Evolutionary conservation across 2,888 invertebrate genomes (phyloP), one percentile per base, ranked within the genome.

Genomic region (Petrolisthes cinctipes): DNA sequence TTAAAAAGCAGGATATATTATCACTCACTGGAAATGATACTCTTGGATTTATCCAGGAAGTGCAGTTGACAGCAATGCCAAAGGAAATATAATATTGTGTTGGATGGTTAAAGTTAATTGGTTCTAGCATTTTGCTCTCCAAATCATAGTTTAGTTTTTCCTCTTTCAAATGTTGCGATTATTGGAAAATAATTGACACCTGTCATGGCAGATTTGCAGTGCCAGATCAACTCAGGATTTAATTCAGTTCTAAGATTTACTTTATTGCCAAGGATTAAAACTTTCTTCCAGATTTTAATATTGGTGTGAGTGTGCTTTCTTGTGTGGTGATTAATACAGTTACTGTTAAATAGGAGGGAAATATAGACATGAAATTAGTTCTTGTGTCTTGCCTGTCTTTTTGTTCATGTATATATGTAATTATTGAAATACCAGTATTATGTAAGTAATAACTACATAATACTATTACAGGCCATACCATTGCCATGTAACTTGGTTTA

Each of bases 401-500:
- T 5, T 61, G 80, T 80, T 80, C 37, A 4, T 20, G 61, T 80
- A 56, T n/a, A 66, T n/a, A 80, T 57, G 61, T 61, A 61, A 61
- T 17, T 80, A 20, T 23, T 61, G 80, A 80, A 61, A 37, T 56
- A 57, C 57, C 20, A 61, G 80, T 61, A 11, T 73, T 14, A 78
- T 17, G 23, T 61, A 80, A 80, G 23, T 20, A 73, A 73, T 9
- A 80, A 54, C 54, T 75, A 83, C 20, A 53, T 75, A 54, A 83
- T n/a, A 83, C 73, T 76, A 37, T 78, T 61, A 61, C 78, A 76
- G 73, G 81, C 85, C 80, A 85, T 85, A 81, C 56, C 73, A 73
- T 68, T 81, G 85, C 81, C 81, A 73, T 81, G 79, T 85, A 23
- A 56, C n/a, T 53, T 81, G 54, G 71, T 71, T 85, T 73, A 51